These are phyloP conservation scores for Zaprionus lachaisei DNA, from an alignment of 1,140 invertebrate species.

Conservation along the genomic window DNA sequence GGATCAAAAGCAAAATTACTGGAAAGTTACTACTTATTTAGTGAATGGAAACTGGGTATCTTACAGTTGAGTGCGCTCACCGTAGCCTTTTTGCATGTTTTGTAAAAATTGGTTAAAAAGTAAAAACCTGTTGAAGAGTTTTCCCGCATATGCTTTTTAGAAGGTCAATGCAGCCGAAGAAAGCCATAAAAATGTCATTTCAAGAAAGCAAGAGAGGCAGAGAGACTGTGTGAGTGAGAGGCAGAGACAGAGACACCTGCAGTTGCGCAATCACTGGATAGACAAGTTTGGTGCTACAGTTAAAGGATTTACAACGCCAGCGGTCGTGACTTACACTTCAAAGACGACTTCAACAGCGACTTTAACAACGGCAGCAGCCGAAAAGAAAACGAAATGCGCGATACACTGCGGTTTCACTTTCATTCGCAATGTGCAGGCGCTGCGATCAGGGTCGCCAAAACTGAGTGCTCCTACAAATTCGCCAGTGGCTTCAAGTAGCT, in stretches of 20 bases:
- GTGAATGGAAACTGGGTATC: constrained; percentile 33
- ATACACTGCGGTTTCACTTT: constrained; percentile 80
- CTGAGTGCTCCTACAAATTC: constrained; percentile 26
- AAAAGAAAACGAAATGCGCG: constrained; percentile 81
- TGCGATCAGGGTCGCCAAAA: constrained; percentile 65
- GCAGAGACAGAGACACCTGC: constrained; percentile 11
- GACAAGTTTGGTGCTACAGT: constrained; percentile 79
- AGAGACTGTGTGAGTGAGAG: constrained; percentile 6
- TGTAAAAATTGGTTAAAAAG: constrained; percentile 39
- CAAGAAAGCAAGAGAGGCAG: constrained; percentile 15
- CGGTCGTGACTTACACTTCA: constrained; percentile 18
- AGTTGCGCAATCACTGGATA: constrained; percentile 71
- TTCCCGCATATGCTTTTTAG: constrained; percentile 65
- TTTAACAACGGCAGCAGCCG: constrained; percentile 19
- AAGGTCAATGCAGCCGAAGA: constrained; percentile 80
- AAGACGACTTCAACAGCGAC: constrained; percentile 29
- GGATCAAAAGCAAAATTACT: background rate
- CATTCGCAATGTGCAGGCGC: constrained; percentile 80
- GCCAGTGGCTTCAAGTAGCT: background rate
- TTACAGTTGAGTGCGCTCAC: constrained; percentile 13
- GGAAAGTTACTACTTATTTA: background rate
- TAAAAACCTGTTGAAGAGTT: constrained; percentile 70
- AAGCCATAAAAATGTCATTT: constrained; percentile 75
- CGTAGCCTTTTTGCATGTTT: background rate
- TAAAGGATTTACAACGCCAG: constrained; percentile 64